Conservation (phyloP, 2,888 invertebrate species). For the Standfussiana lucernea region DNA sequence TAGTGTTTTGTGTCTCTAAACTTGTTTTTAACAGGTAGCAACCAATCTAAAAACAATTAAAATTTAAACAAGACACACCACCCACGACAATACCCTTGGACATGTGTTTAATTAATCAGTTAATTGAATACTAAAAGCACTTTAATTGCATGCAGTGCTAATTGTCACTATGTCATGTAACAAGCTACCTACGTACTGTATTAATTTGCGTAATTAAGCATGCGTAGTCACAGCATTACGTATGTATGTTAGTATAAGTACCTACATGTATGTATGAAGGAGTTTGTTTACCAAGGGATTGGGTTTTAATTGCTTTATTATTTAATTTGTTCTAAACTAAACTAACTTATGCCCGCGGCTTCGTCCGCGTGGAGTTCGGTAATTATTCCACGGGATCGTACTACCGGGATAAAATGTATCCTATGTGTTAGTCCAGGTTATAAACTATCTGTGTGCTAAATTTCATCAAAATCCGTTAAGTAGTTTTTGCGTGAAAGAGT, state of each 20-base stretch:
- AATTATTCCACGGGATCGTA: too few species aligned
- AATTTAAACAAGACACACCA: slow-evolving; percentile 18
- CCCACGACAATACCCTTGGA: slow-evolving; percentile 2
- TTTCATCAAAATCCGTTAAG: too few species aligned
- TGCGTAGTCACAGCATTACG: slow-evolving; percentile 35
- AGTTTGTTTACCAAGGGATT: slow-evolving; percentile 17
- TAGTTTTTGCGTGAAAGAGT: too few species aligned
- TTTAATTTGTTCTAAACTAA: slow-evolving; percentile 12
- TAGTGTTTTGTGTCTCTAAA: background rate
- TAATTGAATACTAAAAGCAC: slow-evolving; percentile 55
- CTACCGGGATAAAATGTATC: too few species aligned
- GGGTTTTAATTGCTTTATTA: slow-evolving; percentile 50
- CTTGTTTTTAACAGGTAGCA: background rate
- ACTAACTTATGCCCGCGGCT: too few species aligned
- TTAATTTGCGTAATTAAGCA: slow-evolving; percentile 61
- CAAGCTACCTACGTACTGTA: slow-evolving; percentile 41
- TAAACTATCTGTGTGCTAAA: too few species aligned
- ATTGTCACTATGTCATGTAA: slow-evolving; percentile 57
- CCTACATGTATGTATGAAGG: slow-evolving; percentile 15
- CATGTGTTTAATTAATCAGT: slow-evolving; percentile 33
- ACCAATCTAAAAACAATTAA: slow-evolving; percentile 7
- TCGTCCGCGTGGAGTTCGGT: too few species aligned
- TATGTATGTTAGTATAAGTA: slow-evolving; percentile 25
- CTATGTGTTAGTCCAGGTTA: too few species aligned
- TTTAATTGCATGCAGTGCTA: slow-evolving; percentile 53